Conservation (phyloP, 2,888 invertebrate genomes). For the Agonopterix alstromeriana region DNA sequence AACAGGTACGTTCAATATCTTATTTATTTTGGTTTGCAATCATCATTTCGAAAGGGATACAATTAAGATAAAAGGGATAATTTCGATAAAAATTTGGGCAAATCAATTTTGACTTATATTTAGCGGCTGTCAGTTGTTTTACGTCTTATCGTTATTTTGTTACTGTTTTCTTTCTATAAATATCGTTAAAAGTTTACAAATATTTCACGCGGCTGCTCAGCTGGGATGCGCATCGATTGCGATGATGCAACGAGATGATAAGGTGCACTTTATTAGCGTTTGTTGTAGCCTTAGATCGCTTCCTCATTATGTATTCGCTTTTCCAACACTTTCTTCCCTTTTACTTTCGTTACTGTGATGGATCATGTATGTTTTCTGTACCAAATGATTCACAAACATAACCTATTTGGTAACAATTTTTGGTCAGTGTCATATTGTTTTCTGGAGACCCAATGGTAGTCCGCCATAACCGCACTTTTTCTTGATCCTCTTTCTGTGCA, state of each 20-base stretch:
- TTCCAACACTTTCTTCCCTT: slow-evolving; percentile 17
- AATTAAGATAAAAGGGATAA: slow-evolving; percentile 1
- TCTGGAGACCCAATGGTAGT: too few relatives aligned
- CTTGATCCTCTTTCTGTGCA: too few relatives aligned
- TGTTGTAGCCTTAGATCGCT: slow-evolving; percentile 1
- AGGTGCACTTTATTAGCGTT: slow-evolving; percentile 43
- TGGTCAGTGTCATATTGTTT: too few relatives aligned
- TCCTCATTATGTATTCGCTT: slow-evolving; percentile 26
- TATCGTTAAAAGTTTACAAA: slow-evolving; percentile 23
- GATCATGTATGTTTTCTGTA: slow-evolving; percentile 11
- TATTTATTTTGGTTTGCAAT: too few relatives aligned
- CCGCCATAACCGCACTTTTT: too few relatives aligned
- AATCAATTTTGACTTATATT: slow-evolving; percentile 48
- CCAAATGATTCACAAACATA: slow-evolving; percentile 25
- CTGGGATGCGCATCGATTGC: slow-evolving; percentile 56
- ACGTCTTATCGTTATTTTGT: slow-evolving; percentile 48
- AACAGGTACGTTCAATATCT: slow-evolving; percentile 38
- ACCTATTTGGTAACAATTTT: slow-evolving; percentile 21
- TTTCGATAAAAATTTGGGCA: slow-evolving; percentile 24
- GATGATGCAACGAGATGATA: slow-evolving; percentile 75
- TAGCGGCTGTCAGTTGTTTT: slow-evolving; percentile 75
- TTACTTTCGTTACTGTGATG: slow-evolving; percentile 10
- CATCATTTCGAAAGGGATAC: neutral
- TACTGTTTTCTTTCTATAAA: slow-evolving; percentile 27
- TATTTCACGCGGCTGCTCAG: slow-evolving; percentile 53